Percentiles rank a stretch among this genome's conserved stretches.
These are phyloP conservation scores for Mus pahari DNA, from an alignment of 2,113 vertebrate genomes.

Conservation along the genomic window DNA sequence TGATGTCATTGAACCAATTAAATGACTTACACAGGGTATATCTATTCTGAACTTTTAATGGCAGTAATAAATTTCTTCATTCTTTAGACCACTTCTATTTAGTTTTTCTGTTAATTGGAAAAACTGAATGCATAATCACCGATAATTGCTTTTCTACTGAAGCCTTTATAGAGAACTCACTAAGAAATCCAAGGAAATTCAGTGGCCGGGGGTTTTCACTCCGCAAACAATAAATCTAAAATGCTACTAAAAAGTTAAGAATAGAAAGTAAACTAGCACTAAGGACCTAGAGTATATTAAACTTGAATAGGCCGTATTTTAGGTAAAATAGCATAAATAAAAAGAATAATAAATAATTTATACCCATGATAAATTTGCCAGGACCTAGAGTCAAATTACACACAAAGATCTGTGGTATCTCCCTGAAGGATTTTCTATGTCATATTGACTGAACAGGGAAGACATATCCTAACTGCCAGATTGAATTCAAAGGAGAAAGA, in stretches of 20 bases:
- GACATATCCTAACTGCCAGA: background rate
- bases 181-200: background rate
- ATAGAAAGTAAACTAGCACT: background rate
- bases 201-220: background rate
- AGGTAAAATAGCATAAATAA: background rate
- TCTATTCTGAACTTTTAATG: background rate
- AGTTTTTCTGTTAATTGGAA: background rate
- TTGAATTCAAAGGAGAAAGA: background rate
- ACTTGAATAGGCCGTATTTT: background rate
- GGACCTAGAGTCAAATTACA: background rate
- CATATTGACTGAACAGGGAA: too few relatives aligned
- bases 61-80: background rate
- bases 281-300: background rate
- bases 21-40: background rate
- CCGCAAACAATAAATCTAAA: background rate
- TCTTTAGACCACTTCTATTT: background rate
- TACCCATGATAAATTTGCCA: too few relatives aligned
- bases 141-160: background rate
- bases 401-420: too few relatives aligned
- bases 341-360: background rate
- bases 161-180: background rate
- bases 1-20: background rate
- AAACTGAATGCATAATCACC: background rate
- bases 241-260: constrained; percentile 35
- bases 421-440: background rate